These are phyloP conservation scores for Ophion obscuratus DNA, from an alignment of 2,888 invertebrate species.

Conservation along the genomic window DNA sequence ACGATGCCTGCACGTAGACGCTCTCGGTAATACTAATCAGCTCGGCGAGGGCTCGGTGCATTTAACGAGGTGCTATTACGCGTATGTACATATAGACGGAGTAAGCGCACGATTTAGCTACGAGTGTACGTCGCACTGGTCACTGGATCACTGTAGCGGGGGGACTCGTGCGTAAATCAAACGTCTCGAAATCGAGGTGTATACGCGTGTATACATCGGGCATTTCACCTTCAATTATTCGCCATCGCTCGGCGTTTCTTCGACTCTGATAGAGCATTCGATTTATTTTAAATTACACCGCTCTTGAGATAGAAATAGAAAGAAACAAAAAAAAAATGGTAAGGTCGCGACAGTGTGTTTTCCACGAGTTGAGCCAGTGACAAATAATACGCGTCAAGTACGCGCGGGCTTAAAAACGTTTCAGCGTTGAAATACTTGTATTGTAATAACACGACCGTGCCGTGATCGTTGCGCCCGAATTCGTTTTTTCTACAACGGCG, in stretches of 20 bases:
- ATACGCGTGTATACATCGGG: constrained; percentile 17
- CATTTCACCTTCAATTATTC: constrained; percentile 43
- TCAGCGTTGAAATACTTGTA: no score
- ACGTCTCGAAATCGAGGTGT: not conserved
- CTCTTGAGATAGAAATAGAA: not conserved
- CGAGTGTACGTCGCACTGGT: not conserved
- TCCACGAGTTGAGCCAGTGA: no score
- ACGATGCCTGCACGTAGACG: constrained; percentile 61
- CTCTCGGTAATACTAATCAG: constrained; percentile 63
- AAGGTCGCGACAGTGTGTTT: no score
- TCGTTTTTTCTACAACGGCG: not conserved
- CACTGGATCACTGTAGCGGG: not conserved
- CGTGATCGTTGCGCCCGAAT: constrained; percentile 6
- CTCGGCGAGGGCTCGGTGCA: constrained; percentile 59
- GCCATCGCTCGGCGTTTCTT: constrained; percentile 21
- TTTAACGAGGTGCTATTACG: constrained; percentile 60
- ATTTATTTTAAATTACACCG: not conserved
- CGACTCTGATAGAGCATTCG: not conserved
- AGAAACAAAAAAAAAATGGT: no score
- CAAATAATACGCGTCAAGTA: no score
- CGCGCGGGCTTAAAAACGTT: no score
- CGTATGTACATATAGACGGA: not conserved
- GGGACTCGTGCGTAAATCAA: not conserved
- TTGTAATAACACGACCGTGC: no score
- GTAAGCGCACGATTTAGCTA: not conserved